phyloP scores from a whole-genome alignment of 2,113 vertebrate genomes.

The Mirounga angustirostris region DNA sequence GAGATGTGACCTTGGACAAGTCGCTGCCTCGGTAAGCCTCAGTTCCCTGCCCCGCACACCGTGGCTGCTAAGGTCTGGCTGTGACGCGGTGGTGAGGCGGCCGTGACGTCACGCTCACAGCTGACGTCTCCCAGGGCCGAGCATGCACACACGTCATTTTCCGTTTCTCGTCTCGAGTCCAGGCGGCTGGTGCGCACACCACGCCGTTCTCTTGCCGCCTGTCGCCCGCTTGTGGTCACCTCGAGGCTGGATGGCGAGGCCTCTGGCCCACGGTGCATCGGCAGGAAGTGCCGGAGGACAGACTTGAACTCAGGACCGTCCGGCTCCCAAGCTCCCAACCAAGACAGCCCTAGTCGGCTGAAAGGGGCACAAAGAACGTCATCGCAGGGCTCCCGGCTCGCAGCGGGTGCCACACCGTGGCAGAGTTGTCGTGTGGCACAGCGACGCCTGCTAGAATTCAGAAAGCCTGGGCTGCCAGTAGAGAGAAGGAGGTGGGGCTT shows the following conservation, averaged over 20 bases:
- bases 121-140: accelerated
- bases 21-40: background rate
- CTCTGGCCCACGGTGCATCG: accelerated
- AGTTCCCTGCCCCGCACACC: background rate
- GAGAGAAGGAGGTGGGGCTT: background rate
- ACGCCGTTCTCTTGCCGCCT: background rate
- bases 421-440: accelerated
- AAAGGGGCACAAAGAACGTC: background rate
- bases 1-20: background rate
- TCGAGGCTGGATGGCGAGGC: accelerated
- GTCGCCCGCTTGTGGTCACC: too few relatives aligned
- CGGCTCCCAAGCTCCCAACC: background rate
- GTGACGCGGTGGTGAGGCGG: accelerated
- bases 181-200: accelerated
- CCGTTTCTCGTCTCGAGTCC: accelerated
- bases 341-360: accelerated
- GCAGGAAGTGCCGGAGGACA: accelerated
- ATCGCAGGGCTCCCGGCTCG: background rate
- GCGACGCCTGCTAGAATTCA: background rate
- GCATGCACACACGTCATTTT: accelerated
- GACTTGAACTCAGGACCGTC: background rate
- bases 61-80: background rate
- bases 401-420: accelerated
- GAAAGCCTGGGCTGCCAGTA: background rate
- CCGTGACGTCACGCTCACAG: background rate